These are phyloP conservation scores for Adrianichthys oophorus DNA, from an alignment of 2,797 vertebrate genomes.

Conservation along the genomic window DNA sequence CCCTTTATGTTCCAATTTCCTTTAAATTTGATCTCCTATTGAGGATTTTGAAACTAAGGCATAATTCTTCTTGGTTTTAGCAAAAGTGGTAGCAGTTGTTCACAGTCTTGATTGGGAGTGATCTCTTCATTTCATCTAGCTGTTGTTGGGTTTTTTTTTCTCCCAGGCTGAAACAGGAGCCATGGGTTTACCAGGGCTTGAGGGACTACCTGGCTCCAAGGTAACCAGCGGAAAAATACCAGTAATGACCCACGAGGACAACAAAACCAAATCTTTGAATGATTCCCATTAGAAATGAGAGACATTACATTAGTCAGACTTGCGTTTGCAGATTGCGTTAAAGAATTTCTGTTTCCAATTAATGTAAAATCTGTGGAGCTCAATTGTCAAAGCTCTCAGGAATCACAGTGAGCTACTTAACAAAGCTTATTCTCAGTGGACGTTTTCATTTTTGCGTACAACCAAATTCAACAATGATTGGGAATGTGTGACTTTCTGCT, in stretches of 20 bases:
- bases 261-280: neutral
- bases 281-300: neutral
- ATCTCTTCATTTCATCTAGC: constrained; percentile 30
- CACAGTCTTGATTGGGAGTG: constrained; percentile 7
- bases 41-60: constrained; percentile 22
- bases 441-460: constrained; percentile 8
- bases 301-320: constrained; percentile 15
- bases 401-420: constrained; percentile 2
- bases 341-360: constrained; percentile 14
- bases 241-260: too few species aligned
- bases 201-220: constrained; percentile 94
- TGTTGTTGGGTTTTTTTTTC: constrained; percentile 51
- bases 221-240: constrained; percentile 66
- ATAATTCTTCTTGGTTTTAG: constrained; percentile 2
- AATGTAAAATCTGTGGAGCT: constrained; percentile 8
- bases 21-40: constrained; percentile 10
- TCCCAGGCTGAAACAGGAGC: constrained; percentile 90
- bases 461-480: constrained; percentile 17
- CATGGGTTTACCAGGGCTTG: constrained; percentile 95
- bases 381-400: constrained; percentile 13
- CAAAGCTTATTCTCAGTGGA: constrained; percentile 10
- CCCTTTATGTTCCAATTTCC: constrained; percentile 22
- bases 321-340: constrained; percentile 13
- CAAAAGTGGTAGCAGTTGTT: constrained; percentile 5
- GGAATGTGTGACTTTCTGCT: constrained; percentile 10